Percentiles rank a stretch among this genome's conserved stretches.
Evolutionary conservation across 2,888 invertebrate genomes (phyloP).

Genomic region (Drosophila nigritarsus): DNA sequence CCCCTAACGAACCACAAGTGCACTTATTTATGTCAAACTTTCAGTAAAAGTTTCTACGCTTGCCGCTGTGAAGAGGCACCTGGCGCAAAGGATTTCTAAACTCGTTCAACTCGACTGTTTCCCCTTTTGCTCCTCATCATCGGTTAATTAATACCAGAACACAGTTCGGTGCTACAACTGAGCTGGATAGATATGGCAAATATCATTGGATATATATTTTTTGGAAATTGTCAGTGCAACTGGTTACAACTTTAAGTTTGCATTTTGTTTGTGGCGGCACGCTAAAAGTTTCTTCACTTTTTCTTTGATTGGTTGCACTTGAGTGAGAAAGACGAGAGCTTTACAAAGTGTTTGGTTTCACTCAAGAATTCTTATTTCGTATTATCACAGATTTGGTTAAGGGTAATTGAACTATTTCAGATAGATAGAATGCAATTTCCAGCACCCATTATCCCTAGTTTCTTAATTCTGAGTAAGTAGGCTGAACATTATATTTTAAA

Average conservation of each 20-base stretch:
- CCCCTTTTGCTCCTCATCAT: not conserved
- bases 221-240: conserved; percentile 43
- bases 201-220: conserved; percentile 20
- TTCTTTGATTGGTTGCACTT: not conserved
- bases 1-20: conserved; percentile 32
- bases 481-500: not conserved
- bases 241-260: conserved; percentile 50
- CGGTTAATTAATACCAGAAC: conserved; percentile 49
- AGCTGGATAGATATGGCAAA: conserved; percentile 2
- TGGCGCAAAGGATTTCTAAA: conserved; percentile 36
- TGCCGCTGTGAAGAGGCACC: conserved; percentile 31
- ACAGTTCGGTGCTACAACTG: conserved; percentile 12
- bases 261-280: conserved; percentile 10
- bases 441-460: too few species aligned
- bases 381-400: not conserved
- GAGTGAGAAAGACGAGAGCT: not conserved
- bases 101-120: conserved; percentile 33
- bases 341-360: not conserved
- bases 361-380: not conserved
- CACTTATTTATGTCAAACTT: conserved; percentile 63
- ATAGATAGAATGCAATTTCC: not conserved
- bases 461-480: too few species aligned
- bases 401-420: not conserved
- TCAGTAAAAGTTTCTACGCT: conserved; percentile 37
- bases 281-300: not conserved